Evolutionary conservation across 1,140 invertebrate genomes (phyloP), one percentile per base, ranked within the genome.

Genomic region (Meteorus sp.): DNA sequence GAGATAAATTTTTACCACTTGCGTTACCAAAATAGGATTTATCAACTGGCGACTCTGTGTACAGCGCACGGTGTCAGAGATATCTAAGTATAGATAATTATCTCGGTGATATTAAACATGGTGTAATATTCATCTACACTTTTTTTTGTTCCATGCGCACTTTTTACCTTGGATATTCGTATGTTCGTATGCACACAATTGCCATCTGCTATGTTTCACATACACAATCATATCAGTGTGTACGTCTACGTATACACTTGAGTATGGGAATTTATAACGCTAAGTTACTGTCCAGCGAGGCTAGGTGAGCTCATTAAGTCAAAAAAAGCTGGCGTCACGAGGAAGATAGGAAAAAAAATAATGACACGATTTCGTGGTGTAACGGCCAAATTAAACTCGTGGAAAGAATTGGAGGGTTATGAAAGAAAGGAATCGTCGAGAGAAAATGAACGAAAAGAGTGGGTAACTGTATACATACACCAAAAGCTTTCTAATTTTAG

Each of bases 1-100:
- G n/a, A n/a, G n/a, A n/a, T n/a, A n/a, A n/a, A n/a, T n/a, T n/a
- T n/a, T 39, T 15, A 3, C 4, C 35, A n/a, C 8, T 5, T 27
- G 15, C 55, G 27, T 13, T 56, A n/a, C 22, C 27, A 27, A 8
- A 44, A 48, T 56, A n/a, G 13, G 47, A 56, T 56, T 60, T 56
- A 60, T 43, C 44, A 33, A 9, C 47, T 59, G 23, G 22, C 22
- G 7, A 33, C 8, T 15, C 20, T 27, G 11, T 19, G 45, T 31
- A 33, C 11, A 33, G 13, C 11, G 20, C 44, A 23, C 37, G 7
- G 35, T 43, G 27, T 60, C 44, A 35, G 51, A 47, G 58, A 27
- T 20, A 35, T 5, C 56, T 59, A 59, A 55, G 50, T 61, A 61
- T 45, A 50, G 59, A 44, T 61, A 61, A 61, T 61, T 61, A 61